Evolutionary conservation across 2,888 invertebrate species (phyloP), one percentile per base, ranked within the genome.

Genomic region (Exocentrus adspersus): DNA sequence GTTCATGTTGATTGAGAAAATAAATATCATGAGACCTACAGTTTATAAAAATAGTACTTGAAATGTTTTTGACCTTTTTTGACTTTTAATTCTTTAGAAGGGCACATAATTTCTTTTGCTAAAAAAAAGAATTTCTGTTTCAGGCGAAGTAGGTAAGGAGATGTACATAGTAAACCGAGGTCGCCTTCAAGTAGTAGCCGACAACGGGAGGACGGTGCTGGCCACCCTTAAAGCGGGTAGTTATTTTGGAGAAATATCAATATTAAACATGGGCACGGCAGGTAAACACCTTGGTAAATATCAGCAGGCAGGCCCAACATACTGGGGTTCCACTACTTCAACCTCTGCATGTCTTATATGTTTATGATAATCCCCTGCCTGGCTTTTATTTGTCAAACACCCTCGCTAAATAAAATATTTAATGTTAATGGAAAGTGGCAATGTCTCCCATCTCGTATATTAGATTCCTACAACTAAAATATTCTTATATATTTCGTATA

Each of bases 81-180:
- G n/a, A n/a, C n/a, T n/a, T n/a, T n/a, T n/a, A n/a, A n/a, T n/a
- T n/a, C n/a, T n/a, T n/a, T n/a, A n/a, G n/a, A n/a, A n/a, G n/a
- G n/a, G n/a, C n/a, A n/a, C n/a, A 4, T 9, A 7, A 9, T 2
- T 7, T 3, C 30, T 7, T 2, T 37, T 37, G 14, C 37, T 37
- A 14, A 37, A 37, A 50, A 46, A 6, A 10, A 6, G 16, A 21
- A 1, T 51, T 28, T 65, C 60, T 71, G 52, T 74, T 71, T 2
- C 87, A 98, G 98, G 98, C 78, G 98, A 98, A 87, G 97, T 98
- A 72, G 98, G 98, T 73, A 98, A 98, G 85, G 98, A 98, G 86
- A 98, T 98, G 98, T 98, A 98, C 88, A 98, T 98, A 86, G 98
- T 98, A 76, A 98, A 97, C 86, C 88, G 97, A 77, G 98, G 98